Evolutionary conservation across 2,888 invertebrate genomes (phyloP).

Genomic region (Cremastinae sp.): DNA sequence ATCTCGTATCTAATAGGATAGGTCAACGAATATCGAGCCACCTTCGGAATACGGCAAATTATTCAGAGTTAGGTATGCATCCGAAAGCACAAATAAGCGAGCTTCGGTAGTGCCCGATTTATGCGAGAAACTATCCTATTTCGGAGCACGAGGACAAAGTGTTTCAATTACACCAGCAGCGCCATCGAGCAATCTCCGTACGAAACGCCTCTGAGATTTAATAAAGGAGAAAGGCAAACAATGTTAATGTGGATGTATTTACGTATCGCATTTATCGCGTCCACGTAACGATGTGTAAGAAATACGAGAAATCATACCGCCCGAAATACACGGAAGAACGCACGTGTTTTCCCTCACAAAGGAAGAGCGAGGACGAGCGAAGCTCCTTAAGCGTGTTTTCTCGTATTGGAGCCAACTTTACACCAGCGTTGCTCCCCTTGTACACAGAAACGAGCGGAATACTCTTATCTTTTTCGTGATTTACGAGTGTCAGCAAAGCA

Average conservation of each 20-base stretch:
- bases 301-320: conserved; percentile 39
- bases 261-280: conserved; percentile 29
- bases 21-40: neutral
- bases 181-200: neutral
- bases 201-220: conserved; percentile 40
- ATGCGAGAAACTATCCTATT: conserved; percentile 8
- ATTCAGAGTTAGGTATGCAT: neutral
- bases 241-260: conserved; percentile 38
- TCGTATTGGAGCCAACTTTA: conserved; percentile 30
- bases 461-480: conserved; percentile 65
- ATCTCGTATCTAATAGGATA: neutral
- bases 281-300: conserved; percentile 27
- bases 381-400: conserved; percentile 31
- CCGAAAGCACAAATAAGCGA: conserved; percentile 9
- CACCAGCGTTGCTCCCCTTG: conserved; percentile 18
- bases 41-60: neutral
- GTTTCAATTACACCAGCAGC: conserved; percentile 10
- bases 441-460: conserved; percentile 60
- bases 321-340: conserved; percentile 36
- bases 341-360: neutral
- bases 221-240: conserved; percentile 50
- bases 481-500: conserved; percentile 57
- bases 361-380: neutral
- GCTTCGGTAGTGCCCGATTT: conserved; percentile 1
- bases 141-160: conserved; percentile 19